Conservation (phyloP, 2,113 vertebrate genomes). For the Miniopterus natalensis region DNA sequence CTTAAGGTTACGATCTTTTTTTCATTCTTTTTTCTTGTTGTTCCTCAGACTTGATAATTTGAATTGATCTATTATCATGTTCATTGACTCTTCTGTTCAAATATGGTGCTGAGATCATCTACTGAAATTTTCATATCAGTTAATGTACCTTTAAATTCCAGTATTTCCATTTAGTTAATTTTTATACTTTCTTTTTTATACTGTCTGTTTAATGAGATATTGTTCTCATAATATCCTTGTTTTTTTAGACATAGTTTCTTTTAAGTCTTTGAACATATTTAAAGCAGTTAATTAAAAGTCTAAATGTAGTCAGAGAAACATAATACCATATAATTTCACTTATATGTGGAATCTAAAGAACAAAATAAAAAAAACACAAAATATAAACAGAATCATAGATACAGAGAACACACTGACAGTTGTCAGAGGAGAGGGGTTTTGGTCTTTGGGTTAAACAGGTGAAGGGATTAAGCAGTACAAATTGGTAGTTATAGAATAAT, state of each 20-base stretch:
- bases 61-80: background rate
- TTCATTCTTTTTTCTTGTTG: background rate
- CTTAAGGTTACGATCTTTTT: background rate
- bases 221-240: background rate
- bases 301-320: background rate
- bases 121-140: constrained; percentile 2
- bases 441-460: too few relatives aligned
- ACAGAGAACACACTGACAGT: too few relatives aligned
- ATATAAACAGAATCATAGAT: background rate
- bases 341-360: background rate
- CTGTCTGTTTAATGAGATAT: background rate
- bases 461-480: background rate
- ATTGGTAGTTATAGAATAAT: background rate
- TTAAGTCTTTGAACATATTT: background rate
- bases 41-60: background rate
- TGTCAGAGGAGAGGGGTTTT: too few relatives aligned
- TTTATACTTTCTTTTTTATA: background rate
- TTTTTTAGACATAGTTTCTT: background rate
- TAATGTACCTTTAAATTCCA: background rate
- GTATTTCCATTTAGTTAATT: background rate
- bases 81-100: background rate
- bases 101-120: background rate
- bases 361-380: background rate
- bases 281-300: background rate
- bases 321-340: background rate